Base-by-base conservation (phyloP, 2,113 vertebrate genomes). In the Rhinolophus ferrumequinum region DNA sequence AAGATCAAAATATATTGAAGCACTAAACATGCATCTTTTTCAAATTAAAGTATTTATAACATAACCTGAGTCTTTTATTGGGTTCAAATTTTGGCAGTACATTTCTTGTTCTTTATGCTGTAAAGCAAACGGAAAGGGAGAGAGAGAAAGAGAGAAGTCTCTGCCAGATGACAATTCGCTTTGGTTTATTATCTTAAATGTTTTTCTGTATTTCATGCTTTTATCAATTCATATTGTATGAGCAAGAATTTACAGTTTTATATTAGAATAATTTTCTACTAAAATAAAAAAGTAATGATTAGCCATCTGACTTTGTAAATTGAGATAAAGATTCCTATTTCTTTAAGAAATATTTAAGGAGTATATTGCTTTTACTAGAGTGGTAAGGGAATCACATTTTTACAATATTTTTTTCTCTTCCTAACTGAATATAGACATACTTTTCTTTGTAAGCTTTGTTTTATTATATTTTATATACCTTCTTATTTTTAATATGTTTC, bases 81-180 rank as follows among this genome's bases (percentile, higher is more conserved):
- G 44, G 10, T 73, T 94, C 38, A 88, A 76, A 93, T 56, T 95
- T 85, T 81, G 33, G 14, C 73, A 72, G n/a, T 35, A 60, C 94
- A 70, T 84, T 50, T 13, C 89, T 64, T 83, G 33, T 41, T 5
- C 12, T 62, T 41, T 80, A 21, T 67, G 60, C 15, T 33, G 21
- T 90, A 77, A 44, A 41, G 8, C 7, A 58, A n/a, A 69, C 13
- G 38, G 12, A 16, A 2, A 22, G 16, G 1, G 24, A 8, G 2
- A 10, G 15, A 30, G 1, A 26, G 15, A 6, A 4, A 21, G 26
- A 30, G 52, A 64, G 28, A 94, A 38, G 54, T 58, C 4, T 77
- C 13, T 56, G 30, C 38, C 35, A 87, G 19, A 47, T 82, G 75
- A 12, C 28, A 41, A 79, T 86, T 58, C 66, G 6, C 33, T 69